These are phyloP conservation scores for Abramis brama DNA, from an alignment of 2,113 vertebrate genomes.

Conservation along the genomic window DNA sequence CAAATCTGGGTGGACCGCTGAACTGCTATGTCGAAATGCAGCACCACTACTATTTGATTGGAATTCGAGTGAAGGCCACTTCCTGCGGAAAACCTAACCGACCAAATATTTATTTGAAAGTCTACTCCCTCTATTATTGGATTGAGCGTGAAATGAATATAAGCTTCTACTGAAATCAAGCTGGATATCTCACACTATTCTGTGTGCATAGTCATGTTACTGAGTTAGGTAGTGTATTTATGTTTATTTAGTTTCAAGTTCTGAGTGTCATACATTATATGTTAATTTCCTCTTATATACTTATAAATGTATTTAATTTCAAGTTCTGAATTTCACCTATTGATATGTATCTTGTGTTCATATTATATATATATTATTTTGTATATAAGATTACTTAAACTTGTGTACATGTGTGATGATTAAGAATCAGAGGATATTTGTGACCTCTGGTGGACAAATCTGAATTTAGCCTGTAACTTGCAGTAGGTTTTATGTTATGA, in stretches of 20 bases:
- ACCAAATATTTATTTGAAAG: slow-evolving; percentile 38
- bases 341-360: background rate
- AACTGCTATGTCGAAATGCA: background rate
- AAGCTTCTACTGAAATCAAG: background rate
- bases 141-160: background rate
- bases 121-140: background rate
- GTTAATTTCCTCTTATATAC: background rate
- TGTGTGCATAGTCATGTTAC: background rate
- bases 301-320: background rate
- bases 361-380: background rate
- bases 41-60: slow-evolving; percentile 2
- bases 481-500: background rate
- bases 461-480: background rate
- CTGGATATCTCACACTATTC: background rate
- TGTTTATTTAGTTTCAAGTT: background rate
- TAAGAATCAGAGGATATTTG: background rate
- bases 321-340: too few relatives aligned
- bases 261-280: background rate
- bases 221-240: background rate
- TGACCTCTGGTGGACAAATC: slow-evolving; percentile 45
- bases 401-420: background rate
- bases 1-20: slow-evolving; percentile 35
- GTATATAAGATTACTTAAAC: background rate
- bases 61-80: slow-evolving; percentile 16
- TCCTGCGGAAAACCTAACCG: background rate